Conservation (phyloP, 2,113 vertebrate species). For the Camelus bactrianus region DNA sequence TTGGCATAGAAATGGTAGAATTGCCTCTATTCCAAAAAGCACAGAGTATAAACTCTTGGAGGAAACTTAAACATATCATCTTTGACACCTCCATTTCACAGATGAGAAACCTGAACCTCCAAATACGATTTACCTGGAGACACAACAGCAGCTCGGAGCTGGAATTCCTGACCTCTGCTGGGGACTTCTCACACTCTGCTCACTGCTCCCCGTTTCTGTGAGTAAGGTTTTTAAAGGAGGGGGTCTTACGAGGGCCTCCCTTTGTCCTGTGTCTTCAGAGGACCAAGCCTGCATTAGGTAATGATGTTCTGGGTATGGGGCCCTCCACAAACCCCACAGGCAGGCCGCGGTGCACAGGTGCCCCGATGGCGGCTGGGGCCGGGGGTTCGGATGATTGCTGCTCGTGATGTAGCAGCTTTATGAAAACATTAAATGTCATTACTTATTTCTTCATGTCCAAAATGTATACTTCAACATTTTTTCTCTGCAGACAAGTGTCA, state of each 20-base stretch:
- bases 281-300: background rate
- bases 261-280: background rate
- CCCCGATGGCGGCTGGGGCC: background rate
- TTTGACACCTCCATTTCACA: conserved; percentile 26
- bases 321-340: background rate
- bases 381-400: background rate
- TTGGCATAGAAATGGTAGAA: background rate
- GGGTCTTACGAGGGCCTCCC: background rate
- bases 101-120: conserved; percentile 16
- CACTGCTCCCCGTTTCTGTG: background rate
- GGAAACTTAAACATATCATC: background rate
- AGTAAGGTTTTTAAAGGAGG: background rate
- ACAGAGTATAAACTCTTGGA: background rate
- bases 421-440: conserved; percentile 83
- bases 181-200: background rate
- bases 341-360: accelerated
- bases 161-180: background rate
- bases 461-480: conserved; percentile 82
- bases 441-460: conserved; percentile 83
- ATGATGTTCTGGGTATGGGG: background rate
- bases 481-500: conserved; percentile 80
- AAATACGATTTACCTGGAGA: background rate
- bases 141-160: accelerated
- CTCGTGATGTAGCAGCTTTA: conserved; percentile 72
- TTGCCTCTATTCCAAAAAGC: conserved; percentile 21